These are phyloP conservation scores for Nemotelus nigrinus DNA, from an alignment of 2,888 invertebrate species.

Conservation along the genomic window DNA sequence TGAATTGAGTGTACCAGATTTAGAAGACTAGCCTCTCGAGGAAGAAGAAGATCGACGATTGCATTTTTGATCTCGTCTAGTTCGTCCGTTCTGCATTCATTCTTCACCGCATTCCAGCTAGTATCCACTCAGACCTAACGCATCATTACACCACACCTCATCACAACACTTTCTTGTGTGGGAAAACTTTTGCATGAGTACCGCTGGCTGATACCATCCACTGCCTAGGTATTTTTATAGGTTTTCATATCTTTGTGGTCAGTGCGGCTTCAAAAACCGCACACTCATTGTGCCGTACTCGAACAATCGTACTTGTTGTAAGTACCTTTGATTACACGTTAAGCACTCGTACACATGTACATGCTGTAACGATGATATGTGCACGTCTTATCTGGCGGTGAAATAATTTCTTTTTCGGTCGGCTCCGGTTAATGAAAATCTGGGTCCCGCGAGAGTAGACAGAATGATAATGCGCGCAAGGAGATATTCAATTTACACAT, in stretches of 20 bases:
- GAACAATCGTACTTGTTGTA: neutral
- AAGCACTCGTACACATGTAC: neutral
- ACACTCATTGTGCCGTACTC: neutral
- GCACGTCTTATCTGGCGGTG: constrained; percentile 6
- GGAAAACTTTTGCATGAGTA: constrained; percentile 3
- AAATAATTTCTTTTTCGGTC: constrained; percentile 9
- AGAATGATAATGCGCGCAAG: constrained; percentile 6
- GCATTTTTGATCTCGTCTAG: neutral
- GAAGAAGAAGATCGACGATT: no score
- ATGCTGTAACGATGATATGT: neutral
- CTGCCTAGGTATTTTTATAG: neutral
- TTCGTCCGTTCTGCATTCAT: neutral
- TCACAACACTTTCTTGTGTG: neutral
- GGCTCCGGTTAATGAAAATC: neutral
- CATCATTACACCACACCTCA: neutral
- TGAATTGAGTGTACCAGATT: neutral
- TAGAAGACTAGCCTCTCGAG: neutral
- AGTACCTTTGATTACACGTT: neutral
- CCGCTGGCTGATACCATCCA: neutral
- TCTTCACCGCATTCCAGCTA: neutral
- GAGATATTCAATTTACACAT: constrained; percentile 14
- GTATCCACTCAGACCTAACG: no score
- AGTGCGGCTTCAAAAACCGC: constrained; percentile 5
- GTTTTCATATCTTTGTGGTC: constrained; percentile 12
- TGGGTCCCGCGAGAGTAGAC: neutral